Conservation (phyloP, 2,888 invertebrate genomes). For the Mesopsocus fuscifrons region DNA sequence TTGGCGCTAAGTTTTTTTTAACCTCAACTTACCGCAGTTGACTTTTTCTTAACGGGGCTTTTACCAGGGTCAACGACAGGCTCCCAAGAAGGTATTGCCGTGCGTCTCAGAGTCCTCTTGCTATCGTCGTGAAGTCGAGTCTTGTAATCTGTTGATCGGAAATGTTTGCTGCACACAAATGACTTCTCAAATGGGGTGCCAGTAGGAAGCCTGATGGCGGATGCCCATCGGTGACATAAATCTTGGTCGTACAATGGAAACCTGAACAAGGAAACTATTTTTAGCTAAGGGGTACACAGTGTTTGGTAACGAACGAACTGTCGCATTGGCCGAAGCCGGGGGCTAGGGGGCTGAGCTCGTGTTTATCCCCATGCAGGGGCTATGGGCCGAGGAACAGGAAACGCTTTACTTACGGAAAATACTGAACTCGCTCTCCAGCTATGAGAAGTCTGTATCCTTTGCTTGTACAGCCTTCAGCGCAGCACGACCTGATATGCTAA, state of each 20-base stretch:
- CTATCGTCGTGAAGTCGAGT: neutral
- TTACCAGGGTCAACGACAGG: neutral
- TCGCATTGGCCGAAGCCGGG: too few species aligned
- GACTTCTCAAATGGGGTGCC: neutral
- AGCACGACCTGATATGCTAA: neutral
- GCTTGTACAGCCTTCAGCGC: neutral
- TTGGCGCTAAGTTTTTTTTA: too few species aligned
- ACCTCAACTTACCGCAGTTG: too few species aligned
- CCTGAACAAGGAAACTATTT: neutral
- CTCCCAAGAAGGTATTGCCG: neutral
- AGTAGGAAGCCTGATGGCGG: neutral
- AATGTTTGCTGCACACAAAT: constrained; percentile 7
- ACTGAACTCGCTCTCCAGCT: neutral
- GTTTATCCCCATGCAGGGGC: too few species aligned
- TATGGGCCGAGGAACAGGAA: too few species aligned
- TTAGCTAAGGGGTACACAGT: neutral
- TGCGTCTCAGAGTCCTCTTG: neutral
- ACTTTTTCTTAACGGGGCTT: too few species aligned
- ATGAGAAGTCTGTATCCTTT: neutral
- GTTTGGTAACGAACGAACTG: too few species aligned
- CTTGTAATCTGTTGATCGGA: neutral
- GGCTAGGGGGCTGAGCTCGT: too few species aligned
- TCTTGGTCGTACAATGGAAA: neutral
- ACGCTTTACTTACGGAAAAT: neutral
- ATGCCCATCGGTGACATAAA: neutral